A percentile compares a stretch with the other conserved stretches of the same genome.
These are phyloP conservation scores for Amazona guildingii DNA, from an alignment of 2,113 vertebrate genomes.

Conservation along the genomic window DNA sequence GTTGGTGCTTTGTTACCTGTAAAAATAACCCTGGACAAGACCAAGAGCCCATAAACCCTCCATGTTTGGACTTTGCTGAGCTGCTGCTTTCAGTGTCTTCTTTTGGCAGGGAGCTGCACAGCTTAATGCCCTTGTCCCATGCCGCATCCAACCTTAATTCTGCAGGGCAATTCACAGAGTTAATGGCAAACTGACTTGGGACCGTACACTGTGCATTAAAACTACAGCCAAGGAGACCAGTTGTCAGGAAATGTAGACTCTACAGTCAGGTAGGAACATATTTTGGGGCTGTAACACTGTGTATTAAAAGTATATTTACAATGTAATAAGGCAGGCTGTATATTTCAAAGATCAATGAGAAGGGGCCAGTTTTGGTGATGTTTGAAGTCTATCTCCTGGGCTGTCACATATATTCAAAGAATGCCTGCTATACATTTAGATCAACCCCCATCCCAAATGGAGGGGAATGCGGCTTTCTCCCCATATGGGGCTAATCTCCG, in stretches of 20 bases:
- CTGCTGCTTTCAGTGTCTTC: not conserved
- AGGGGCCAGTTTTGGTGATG: slow-evolving; percentile 28
- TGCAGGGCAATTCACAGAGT: not conserved
- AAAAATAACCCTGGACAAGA: not conserved
- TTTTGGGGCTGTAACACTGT: slow-evolving; percentile 1
- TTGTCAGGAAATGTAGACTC: not conserved
- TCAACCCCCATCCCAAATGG: slow-evolving; percentile 53
- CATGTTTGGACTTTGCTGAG: not conserved
- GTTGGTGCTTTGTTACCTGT: not conserved
- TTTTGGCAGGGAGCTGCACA: not conserved
- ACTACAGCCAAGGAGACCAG: accelerated
- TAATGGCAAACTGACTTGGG: not conserved
- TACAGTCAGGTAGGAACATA: not conserved
- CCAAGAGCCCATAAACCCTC: not conserved
- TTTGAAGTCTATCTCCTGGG: slow-evolving; percentile 66
- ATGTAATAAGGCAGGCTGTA: not conserved
- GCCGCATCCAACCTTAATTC: not conserved
- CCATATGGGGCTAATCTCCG: slow-evolving; percentile 73
- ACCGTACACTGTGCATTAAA: not conserved
- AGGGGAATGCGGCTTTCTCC: slow-evolving; percentile 15
- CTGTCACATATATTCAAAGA: slow-evolving; percentile 54
- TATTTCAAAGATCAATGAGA: slow-evolving; percentile 54
- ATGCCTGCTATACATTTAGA: slow-evolving; percentile 69
- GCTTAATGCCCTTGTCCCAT: not conserved
- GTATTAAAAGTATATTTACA: slow-evolving; percentile 40